These are phyloP conservation scores for Cyrtodaria siliqua DNA, from an alignment of 2,888 invertebrate genomes.

Conservation along the genomic window DNA sequence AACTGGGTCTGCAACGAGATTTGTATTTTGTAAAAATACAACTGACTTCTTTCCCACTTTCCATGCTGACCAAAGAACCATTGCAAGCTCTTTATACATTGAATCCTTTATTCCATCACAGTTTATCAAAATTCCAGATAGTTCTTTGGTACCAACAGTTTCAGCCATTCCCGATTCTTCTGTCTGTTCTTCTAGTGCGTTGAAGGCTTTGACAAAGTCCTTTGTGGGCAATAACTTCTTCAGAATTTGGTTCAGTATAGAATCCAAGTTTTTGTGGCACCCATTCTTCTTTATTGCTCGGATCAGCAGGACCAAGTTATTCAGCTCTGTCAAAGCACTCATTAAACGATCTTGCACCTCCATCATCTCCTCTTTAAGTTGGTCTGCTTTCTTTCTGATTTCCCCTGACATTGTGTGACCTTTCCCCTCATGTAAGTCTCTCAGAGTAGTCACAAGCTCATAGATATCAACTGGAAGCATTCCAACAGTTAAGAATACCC, in stretches of 20 bases:
- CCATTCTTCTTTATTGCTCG: not conserved
- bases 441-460: conserved; percentile 7
- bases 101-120: conserved; percentile 10
- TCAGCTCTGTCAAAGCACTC: conserved; percentile 3
- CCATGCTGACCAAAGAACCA: conserved; percentile 17
- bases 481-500: conserved; percentile 11
- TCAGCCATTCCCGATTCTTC: not conserved
- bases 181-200: not conserved
- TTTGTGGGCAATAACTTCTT: conserved; percentile 1
- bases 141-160: not conserved
- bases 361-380: conserved; percentile 9
- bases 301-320: conserved; percentile 18
- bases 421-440: conserved; percentile 2
- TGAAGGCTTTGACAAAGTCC: conserved; percentile 7
- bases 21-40: conserved; percentile 23
- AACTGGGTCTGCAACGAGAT: conserved; percentile 10
- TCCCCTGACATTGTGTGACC: not conserved
- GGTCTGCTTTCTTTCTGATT: not conserved
- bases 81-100: conserved; percentile 11
- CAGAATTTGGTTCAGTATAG: conserved; percentile 11
- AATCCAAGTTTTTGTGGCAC: not conserved
- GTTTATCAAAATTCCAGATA: conserved; percentile 12
- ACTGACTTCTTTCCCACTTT: conserved; percentile 8
- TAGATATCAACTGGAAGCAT: conserved; percentile 21
- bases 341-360: not conserved